Evolutionary conservation across 2,888 invertebrate species (phyloP).

Genomic region (Limnephilus marmoratus): DNA sequence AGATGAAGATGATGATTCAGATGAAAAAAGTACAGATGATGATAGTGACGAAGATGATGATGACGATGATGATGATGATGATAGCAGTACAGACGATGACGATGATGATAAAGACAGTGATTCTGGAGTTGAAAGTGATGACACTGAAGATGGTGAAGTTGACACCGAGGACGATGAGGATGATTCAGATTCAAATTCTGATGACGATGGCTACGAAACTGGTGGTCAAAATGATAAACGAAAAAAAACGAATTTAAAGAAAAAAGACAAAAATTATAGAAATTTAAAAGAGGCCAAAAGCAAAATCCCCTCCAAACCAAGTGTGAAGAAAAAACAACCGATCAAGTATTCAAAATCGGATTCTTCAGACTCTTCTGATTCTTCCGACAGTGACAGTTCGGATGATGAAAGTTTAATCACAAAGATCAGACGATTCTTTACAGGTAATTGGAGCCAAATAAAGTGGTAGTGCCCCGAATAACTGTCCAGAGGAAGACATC

Average conservation of each 20-base stretch:
- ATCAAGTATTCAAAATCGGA: conserved; percentile 37
- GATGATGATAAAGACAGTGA: conserved; percentile 68
- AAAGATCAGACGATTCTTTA: conserved; percentile 76
- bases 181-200: conserved; percentile 71
- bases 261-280: conserved; percentile 73
- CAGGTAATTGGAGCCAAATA: conserved; percentile 75
- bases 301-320: conserved; percentile 31
- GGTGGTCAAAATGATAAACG: conserved; percentile 71
- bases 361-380: conserved; percentile 67
- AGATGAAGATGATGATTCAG: conserved; percentile 71
- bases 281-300: conserved; percentile 51
- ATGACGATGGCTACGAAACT: conserved; percentile 72
- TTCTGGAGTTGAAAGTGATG: conserved; percentile 72
- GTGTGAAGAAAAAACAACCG: conserved; percentile 45
- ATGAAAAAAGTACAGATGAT: conserved; percentile 72
- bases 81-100: conserved; percentile 70
- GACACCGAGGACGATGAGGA: conserved; percentile 72
- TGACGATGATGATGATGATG: conserved; percentile 69
- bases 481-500: conserved; percentile 25
- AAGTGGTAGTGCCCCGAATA: conserved; percentile 69
- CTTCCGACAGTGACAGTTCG: conserved; percentile 67
- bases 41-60: conserved; percentile 70
- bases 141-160: conserved; percentile 72
- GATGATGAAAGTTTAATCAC: conserved; percentile 73
- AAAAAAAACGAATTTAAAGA: conserved; percentile 71